Evolutionary conservation across 2,113 vertebrate species (phyloP).

Genomic region (Actenoides hombroni): DNA sequence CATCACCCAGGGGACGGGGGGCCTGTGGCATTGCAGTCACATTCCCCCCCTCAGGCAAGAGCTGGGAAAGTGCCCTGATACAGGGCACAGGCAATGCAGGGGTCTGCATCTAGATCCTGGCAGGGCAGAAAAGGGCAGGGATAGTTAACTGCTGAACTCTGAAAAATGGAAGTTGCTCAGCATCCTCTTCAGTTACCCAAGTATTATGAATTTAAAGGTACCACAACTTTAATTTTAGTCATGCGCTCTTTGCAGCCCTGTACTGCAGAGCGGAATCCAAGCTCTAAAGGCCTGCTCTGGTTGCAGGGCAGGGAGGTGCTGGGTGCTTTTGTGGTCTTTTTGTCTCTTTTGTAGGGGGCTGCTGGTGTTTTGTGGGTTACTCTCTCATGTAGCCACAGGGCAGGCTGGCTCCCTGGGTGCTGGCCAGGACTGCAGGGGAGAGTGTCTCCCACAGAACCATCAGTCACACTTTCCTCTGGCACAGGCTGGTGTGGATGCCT

Average conservation of each 20-base stretch:
- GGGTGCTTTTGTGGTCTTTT: not conserved
- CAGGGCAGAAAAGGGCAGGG: not conserved
- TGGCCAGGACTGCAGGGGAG: rapidly evolving
- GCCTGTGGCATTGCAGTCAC: no score
- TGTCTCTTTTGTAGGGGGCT: not conserved
- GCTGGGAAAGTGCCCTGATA: not conserved
- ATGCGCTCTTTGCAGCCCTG: not conserved
- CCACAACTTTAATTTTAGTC: not conserved
- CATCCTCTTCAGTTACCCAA: not conserved
- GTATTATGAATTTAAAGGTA: not conserved
- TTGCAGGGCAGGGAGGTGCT: not conserved
- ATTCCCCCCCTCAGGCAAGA: rapidly evolving
- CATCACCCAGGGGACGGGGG: not conserved
- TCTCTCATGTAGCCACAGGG: rapidly evolving
- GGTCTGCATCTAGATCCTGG: not conserved
- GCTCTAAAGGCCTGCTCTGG: not conserved
- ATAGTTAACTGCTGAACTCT: not conserved
- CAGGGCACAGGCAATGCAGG: not conserved
- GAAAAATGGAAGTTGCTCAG: not conserved
- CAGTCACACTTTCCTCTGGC: not conserved
- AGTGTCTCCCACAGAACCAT: not conserved
- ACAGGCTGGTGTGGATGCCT: not conserved
- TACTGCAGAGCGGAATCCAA: not conserved
- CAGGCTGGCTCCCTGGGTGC: not conserved
- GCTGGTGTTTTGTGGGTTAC: not conserved